phyloP scores from a whole-genome alignment of 2,797 vertebrate genomes.

The Sphaeramia orbicularis region DNA sequence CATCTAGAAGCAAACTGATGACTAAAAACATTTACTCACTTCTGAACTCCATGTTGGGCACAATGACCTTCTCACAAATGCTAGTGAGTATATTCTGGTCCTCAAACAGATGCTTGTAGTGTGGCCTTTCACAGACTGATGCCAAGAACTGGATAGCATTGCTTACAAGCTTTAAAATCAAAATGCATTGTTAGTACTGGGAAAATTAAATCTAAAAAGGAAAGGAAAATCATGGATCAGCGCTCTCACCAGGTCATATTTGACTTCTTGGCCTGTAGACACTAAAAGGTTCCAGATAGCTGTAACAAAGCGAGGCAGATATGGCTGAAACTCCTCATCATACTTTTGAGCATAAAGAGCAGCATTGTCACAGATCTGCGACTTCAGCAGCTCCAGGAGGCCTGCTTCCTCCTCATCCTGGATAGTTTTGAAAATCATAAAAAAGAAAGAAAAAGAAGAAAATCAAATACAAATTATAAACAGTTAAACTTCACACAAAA shows the following conservation, averaged over 20 bases:
- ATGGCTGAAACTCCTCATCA: slow-evolving; percentile 97
- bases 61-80: slow-evolving; percentile 99
- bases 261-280: slow-evolving; percentile 97
- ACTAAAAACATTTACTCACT: slow-evolving; percentile 83
- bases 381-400: slow-evolving; percentile 95
- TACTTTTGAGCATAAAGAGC: slow-evolving; percentile 99
- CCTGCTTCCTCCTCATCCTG: slow-evolving; percentile 99
- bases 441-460: background rate
- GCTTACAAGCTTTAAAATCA: slow-evolving; percentile 91
- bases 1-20: background rate
- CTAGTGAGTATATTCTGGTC: slow-evolving; percentile 97
- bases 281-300: slow-evolving; percentile 99
- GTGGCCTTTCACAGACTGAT: slow-evolving; percentile 97
- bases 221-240: background rate
- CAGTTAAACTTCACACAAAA: no score
- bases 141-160: slow-evolving; percentile 99
- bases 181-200: slow-evolving; percentile 11
- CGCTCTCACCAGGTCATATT: slow-evolving; percentile 95
- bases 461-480: background rate
- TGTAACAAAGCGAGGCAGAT: slow-evolving; percentile 96
- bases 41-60: slow-evolving; percentile 99
- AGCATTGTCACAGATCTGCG: slow-evolving; percentile 98
- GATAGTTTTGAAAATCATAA: slow-evolving; percentile 1
- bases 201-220: background rate
- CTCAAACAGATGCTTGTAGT: slow-evolving; percentile 98